These are phyloP conservation scores for Sebastiscus tertius DNA, from an alignment of 2,797 vertebrate genomes.

Conservation along the genomic window DNA sequence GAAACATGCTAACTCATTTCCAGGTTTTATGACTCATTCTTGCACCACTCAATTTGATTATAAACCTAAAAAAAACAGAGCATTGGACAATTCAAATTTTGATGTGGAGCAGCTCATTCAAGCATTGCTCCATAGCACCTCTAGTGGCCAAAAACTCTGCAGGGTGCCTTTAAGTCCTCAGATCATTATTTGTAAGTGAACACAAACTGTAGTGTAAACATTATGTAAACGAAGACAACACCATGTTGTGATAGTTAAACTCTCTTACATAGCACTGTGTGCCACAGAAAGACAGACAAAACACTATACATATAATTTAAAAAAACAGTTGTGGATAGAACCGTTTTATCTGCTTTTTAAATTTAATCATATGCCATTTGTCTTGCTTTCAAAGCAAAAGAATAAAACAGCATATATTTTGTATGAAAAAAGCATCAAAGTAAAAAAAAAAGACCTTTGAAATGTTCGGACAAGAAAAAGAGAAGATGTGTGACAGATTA, in stretches of 20 bases:
- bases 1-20: too few species aligned
- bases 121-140: too few species aligned
- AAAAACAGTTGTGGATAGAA: not conserved
- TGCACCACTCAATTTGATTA: too few species aligned
- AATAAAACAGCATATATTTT: not conserved
- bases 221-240: rapidly evolving
- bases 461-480: not conserved
- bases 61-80: too few species aligned
- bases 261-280: not conserved
- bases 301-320: not conserved
- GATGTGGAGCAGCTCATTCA: too few species aligned
- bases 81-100: too few species aligned
- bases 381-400: not conserved
- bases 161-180: too few species aligned
- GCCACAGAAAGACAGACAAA: not conserved
- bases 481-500: not conserved
- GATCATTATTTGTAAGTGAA: too few species aligned
- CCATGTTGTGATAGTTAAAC: too few species aligned
- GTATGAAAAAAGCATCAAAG: not conserved
- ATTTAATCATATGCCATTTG: not conserved
- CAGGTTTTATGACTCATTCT: too few species aligned
- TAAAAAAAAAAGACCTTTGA: not conserved
- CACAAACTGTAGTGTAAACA: too few species aligned
- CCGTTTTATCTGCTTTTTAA: not conserved
- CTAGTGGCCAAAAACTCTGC: too few species aligned